Evolutionary conservation across 2,797 vertebrate species (phyloP).

Genomic region (Anolis apletophallus): DNA sequence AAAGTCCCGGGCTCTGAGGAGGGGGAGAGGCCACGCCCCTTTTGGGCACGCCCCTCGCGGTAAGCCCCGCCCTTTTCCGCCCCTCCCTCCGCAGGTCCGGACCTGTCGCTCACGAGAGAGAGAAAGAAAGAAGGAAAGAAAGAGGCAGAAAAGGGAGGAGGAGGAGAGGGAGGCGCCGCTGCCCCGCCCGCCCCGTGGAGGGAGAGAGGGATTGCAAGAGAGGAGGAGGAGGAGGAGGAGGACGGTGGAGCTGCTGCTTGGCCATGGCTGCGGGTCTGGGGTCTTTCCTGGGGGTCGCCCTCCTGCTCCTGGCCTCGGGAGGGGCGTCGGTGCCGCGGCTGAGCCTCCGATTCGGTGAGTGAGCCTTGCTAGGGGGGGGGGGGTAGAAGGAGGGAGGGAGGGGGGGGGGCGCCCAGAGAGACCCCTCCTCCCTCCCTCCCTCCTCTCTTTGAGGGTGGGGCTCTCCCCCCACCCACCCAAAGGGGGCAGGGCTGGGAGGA

Average conservation of each 20-base stretch:
- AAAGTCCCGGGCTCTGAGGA: too few species aligned
- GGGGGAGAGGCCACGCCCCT: too few species aligned
- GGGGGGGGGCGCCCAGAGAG: not conserved
- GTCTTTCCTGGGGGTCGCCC: not conserved
- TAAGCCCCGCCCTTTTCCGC: not conserved
- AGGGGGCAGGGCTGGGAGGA: too few species aligned
- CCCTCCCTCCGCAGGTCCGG: not conserved
- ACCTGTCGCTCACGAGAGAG: not conserved
- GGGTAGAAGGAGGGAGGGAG: too few species aligned
- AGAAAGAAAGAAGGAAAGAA: not conserved
- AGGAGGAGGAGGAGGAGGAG: not conserved
- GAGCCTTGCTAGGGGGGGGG: not conserved
- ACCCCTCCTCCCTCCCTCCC: too few species aligned
- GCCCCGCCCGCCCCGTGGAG: not conserved
- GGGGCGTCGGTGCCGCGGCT: not conserved
- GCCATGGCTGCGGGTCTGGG: not conserved
- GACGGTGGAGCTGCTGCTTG: not conserved
- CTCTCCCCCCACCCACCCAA: too few species aligned
- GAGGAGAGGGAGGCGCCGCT: not conserved
- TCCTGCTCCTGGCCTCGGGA: not conserved
- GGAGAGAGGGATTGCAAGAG: not conserved
- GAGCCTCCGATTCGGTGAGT: slow-evolving; percentile 7
- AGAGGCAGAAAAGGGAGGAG: not conserved
- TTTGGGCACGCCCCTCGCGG: too few species aligned
- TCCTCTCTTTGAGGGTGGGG: too few species aligned